Conservation (phyloP, 2,113 vertebrate genomes). For the Budorcas taxicolor region DNA sequence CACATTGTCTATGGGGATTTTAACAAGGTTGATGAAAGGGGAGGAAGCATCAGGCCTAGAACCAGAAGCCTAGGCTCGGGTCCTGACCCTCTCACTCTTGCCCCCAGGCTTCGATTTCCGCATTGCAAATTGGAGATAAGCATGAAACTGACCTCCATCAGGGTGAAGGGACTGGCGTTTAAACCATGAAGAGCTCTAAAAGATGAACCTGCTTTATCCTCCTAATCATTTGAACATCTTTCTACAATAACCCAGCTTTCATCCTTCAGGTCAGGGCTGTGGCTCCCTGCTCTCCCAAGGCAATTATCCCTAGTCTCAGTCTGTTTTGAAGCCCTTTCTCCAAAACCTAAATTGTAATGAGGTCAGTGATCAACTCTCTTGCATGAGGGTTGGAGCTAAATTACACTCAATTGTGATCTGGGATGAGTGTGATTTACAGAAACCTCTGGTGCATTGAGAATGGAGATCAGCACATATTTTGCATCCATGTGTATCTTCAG, state of each 20-base stretch:
- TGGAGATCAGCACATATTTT: background rate
- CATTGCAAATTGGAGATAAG: background rate
- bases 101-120: background rate
- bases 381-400: background rate
- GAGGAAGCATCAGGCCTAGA: background rate
- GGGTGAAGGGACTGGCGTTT: background rate
- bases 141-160: background rate
- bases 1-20: background rate
- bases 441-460: background rate
- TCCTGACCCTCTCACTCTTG: background rate
- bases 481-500: background rate
- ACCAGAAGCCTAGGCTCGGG: background rate
- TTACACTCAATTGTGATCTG: background rate
- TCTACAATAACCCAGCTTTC: background rate
- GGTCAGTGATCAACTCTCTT: background rate
- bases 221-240: background rate
- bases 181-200: background rate
- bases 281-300: background rate
- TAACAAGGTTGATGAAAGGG: background rate
- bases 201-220: background rate
- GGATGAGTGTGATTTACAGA: background rate
- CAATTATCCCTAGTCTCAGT: background rate
- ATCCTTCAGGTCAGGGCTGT: background rate
- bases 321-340: background rate
- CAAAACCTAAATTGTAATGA: background rate